phyloP scores from a whole-genome alignment of 1,140 invertebrate species.

The Formica exsecta region DNA sequence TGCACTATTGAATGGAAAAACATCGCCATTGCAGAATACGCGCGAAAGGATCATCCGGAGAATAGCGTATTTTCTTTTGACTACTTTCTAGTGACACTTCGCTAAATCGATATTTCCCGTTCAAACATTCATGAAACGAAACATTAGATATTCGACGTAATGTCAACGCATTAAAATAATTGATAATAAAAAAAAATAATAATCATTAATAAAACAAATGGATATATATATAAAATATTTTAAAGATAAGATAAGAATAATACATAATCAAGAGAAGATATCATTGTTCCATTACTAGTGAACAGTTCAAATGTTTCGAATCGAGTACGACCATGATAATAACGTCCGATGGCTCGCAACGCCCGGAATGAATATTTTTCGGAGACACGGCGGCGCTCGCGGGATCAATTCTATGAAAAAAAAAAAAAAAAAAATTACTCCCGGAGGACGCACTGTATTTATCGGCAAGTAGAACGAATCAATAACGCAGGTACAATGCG shows the following conservation, averaged over 20 bases:
- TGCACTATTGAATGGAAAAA: not conserved
- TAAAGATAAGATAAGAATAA: conserved; percentile 14
- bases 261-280: not conserved
- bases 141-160: conserved; percentile 3
- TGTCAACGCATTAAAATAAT: not conserved
- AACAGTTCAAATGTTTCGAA: conserved; percentile 15
- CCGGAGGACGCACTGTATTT: conserved; percentile 45
- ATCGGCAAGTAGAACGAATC: conserved; percentile 47
- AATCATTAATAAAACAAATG: not conserved
- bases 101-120: conserved; percentile 20
- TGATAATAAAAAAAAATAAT: not conserved
- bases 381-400: conserved; percentile 14
- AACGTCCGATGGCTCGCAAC: conserved; percentile 45
- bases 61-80: conserved; percentile 5
- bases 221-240: not conserved
- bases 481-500: conserved; percentile 44
- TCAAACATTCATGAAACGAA: conserved; percentile 9
- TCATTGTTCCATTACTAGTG: conserved; percentile 19
- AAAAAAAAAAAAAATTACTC: conserved; percentile 22
- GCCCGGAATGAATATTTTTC: conserved; percentile 55
- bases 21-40: conserved; percentile 8
- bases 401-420: conserved; percentile 43
- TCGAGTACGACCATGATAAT: conserved; percentile 53
- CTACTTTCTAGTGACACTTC: not conserved
- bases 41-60: not conserved